Base-by-base conservation (phyloP, 1,140 invertebrate species). In the Drosophila kurseongensis region DNA sequence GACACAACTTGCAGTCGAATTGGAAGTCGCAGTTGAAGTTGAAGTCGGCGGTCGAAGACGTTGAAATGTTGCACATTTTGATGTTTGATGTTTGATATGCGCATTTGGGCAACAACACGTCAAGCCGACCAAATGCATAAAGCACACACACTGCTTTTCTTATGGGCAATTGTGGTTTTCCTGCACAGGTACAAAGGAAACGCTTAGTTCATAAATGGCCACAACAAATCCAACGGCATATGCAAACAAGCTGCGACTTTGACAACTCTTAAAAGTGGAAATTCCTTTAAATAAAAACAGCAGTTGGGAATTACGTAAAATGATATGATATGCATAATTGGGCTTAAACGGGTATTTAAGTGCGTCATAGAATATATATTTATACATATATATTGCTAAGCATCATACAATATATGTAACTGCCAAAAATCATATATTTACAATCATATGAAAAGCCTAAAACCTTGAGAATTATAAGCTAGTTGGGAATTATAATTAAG, bases 21-120 rank as follows among this genome's bases (percentile, higher is more conserved):
- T 65, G 44, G 54, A 48, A 56, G 44, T 47, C 47, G 51, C n/a
- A 32, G 23, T 32, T 27, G 32, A 29, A 69, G 35, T 55, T 41
- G 66, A 55, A 69, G 35, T 47, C 35, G 44, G 10, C 16, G 23
- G 55, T 57, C 38, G 57, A 59, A 42, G 45, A 78, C 75, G 69
- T 79, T 83, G 79, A 86, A 88, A 86, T 76, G 83, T 79, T 86
- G 79, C 67, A 62, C 67, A 86, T 82, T 79, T 86, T 86, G 79
- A 81, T 78, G 75, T 78, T 83, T 83, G 83, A 86, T 82, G 78
- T 66, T 69, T 88, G 83, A 86, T 86, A 86, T 86, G 83, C 83
- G 75, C 74, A 88, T 86, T 86, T 86, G 83, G 83, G 66, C 75
- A 86, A 71, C 42, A 79, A 88, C 74, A 81, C 84, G 79, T 88